Base-by-base conservation (phyloP, 2,113 vertebrate genomes). In the Pionites leucogaster region DNA sequence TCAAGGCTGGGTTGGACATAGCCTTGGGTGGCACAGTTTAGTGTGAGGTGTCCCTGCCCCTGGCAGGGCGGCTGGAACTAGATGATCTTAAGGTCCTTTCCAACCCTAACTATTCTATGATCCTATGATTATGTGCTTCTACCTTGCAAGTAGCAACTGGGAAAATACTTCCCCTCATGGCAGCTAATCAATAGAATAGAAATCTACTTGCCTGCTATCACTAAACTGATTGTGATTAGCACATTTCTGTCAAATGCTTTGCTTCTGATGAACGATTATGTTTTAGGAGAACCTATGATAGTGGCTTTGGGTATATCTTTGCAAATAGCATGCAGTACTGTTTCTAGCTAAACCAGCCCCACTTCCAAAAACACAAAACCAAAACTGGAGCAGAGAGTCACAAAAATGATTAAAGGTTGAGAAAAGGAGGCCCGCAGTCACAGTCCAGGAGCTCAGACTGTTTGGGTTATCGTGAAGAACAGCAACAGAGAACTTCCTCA, bases 391-490 rank as follows among this genome's bases (percentile, higher is more conserved):
- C 6, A 14, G 49, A 82, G 60, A 81, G 47, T 46, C 47, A 46
- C 52, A 78, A 46, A 89, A 86, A 83, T 70, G 9, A 59, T 49
- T 20, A 62, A 77, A 55, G 25, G 23, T 23, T 81, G 37, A 86
- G 55, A 77, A 93, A 95, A 69, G 0, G 0, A 86, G 29, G 17
- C 55, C 76, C 2, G 1, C 25, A 88, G 63, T 44, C 63, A 59
- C 49, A 88, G 63, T 53, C 41, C 37, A 59, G 63, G 71, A 88
- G 79, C 20, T 53, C 69, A 57, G 17, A 68, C 65, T 91, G 74
- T 91, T 92, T 82, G 78, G n/a, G 47, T 79, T 96, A 79, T 47
- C 74, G 22, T 23, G 68, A 74, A 86, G 63, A 80, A 62, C 47
- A 80, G 79, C 79, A 92, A 44, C 10, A 10, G 63, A 82, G 63